Conservation (phyloP, 2,888 invertebrate species). For the Drosophila infuscata region DNA sequence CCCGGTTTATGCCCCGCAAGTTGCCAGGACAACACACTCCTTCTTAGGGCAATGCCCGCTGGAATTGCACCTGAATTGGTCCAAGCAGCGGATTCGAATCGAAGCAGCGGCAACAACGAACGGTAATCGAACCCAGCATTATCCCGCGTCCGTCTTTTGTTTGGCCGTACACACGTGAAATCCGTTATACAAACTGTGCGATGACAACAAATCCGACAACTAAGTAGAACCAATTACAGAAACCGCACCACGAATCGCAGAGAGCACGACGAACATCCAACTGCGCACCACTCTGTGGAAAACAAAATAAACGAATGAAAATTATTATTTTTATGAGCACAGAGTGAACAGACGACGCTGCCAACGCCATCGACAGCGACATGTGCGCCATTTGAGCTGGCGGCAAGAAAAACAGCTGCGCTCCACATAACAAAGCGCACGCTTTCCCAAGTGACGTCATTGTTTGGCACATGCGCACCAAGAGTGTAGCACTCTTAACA, state of each 20-base stretch:
- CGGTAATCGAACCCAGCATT: constrained; percentile 46
- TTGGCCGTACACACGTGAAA: constrained; percentile 59
- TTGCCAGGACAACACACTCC: constrained; percentile 57
- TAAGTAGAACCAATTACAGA: constrained; percentile 10
- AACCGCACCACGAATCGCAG: constrained; percentile 17
- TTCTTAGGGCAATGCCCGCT: constrained; percentile 56
- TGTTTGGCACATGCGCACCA: constrained; percentile 63
- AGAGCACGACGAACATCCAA: constrained; percentile 12
- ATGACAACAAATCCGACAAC: constrained; percentile 24
- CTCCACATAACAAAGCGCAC: constrained; percentile 41
- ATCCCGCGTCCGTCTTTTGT: constrained; percentile 18
- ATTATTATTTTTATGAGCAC: constrained; percentile 44
- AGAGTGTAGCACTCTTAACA: constrained; percentile 17
- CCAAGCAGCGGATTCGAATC: constrained; percentile 16
- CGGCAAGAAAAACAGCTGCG: constrained; percentile 67
- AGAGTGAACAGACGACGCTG: constrained; percentile 8
- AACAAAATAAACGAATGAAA: constrained; percentile 70
- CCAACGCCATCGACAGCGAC: constrained; percentile 34
- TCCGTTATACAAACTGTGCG: constrained; percentile 45
- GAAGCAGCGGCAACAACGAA: constrained; percentile 7
- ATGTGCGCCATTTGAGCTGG: constrained; percentile 52
- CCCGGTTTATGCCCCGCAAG: constrained; percentile 12
- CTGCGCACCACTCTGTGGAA: constrained; percentile 47
- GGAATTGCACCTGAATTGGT: constrained; percentile 19
- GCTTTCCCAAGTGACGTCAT: constrained; percentile 74